These are phyloP conservation scores for Teleiodes luculella DNA, from an alignment of 2,888 invertebrate species.

Conservation along the genomic window DNA sequence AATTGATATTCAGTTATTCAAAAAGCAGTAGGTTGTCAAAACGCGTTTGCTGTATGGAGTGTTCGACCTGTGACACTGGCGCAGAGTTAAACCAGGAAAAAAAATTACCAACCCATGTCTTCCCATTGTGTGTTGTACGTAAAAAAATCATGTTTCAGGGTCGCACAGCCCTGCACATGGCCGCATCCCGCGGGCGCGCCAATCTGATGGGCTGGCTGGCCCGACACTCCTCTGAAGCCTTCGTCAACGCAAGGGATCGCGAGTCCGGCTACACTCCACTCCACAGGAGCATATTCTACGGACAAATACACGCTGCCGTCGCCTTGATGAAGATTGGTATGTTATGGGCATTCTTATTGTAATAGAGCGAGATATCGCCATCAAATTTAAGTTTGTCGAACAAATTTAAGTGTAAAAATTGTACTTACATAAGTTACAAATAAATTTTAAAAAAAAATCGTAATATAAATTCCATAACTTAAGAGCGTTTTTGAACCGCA, in stretches of 20 bases:
- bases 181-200: slow-evolving; percentile 85
- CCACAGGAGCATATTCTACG: slow-evolving; percentile 90
- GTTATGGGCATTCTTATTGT: not conserved
- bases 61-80: too few relatives aligned
- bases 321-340: slow-evolving; percentile 82
- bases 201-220: slow-evolving; percentile 86
- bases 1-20: too few relatives aligned
- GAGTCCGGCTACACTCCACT: slow-evolving; percentile 90
- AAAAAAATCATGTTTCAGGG: slow-evolving; percentile 65
- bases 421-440: too few relatives aligned
- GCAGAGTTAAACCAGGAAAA: not conserved
- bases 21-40: too few relatives aligned
- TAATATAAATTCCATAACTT: too few relatives aligned
- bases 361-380: too few relatives aligned
- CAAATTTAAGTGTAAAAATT: too few relatives aligned
- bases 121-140: not conserved
- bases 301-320: slow-evolving; percentile 86
- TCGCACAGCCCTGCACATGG: slow-evolving; percentile 87
- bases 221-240: slow-evolving; percentile 76
- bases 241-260: slow-evolving; percentile 81
- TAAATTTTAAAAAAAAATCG: too few relatives aligned
- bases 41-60: too few relatives aligned
- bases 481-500: too few relatives aligned
- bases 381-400: too few relatives aligned
- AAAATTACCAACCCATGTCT: not conserved